These are phyloP conservation scores for Andrena hattorfiana DNA, from an alignment of 2,888 invertebrate genomes.

Conservation along the genomic window DNA sequence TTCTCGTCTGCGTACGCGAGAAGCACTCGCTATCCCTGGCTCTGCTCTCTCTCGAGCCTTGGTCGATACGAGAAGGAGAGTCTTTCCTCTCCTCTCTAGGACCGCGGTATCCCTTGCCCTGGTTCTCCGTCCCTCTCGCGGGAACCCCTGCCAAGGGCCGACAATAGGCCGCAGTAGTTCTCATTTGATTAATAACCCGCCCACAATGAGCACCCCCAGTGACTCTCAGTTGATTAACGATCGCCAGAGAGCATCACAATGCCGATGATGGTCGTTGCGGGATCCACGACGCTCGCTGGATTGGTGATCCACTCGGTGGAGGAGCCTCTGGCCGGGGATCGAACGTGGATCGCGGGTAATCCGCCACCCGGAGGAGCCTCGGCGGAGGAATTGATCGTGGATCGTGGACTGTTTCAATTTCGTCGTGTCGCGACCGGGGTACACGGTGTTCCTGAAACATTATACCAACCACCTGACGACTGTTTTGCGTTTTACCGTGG, in stretches of 20 bases:
- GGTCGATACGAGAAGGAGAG: conserved; percentile 79
- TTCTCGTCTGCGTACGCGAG: conserved; percentile 34
- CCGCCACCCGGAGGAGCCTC: conserved; percentile 16
- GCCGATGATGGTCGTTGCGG: conserved; percentile 68
- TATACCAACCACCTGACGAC: conserved; percentile 67
- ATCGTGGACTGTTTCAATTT: conserved; percentile 9
- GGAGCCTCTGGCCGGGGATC: conserved; percentile 37
- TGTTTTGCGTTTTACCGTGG: conserved; percentile 55
- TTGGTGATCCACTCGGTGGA: conserved; percentile 50
- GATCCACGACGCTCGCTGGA: conserved; percentile 49
- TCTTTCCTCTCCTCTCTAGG: conserved; percentile 70
- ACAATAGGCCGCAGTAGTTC: conserved; percentile 84
- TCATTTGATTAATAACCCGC: conserved; percentile 85
- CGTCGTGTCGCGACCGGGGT: not conserved
- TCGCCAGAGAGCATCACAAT: conserved; percentile 73
- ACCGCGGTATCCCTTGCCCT: conserved; percentile 57
- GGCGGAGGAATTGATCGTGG: conserved; percentile 31
- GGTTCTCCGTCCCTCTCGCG: conserved; percentile 61
- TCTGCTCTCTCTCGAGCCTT: conserved; percentile 67
- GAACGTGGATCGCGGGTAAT: conserved; percentile 48
- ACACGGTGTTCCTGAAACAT: conserved; percentile 11
- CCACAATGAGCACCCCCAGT: conserved; percentile 83
- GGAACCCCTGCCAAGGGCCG: conserved; percentile 78
- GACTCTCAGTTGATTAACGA: conserved; percentile 85
- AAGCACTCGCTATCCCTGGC: conserved; percentile 54